Conservation (phyloP, 2,797 vertebrate species). For the Cynopterus sphinx region DNA sequence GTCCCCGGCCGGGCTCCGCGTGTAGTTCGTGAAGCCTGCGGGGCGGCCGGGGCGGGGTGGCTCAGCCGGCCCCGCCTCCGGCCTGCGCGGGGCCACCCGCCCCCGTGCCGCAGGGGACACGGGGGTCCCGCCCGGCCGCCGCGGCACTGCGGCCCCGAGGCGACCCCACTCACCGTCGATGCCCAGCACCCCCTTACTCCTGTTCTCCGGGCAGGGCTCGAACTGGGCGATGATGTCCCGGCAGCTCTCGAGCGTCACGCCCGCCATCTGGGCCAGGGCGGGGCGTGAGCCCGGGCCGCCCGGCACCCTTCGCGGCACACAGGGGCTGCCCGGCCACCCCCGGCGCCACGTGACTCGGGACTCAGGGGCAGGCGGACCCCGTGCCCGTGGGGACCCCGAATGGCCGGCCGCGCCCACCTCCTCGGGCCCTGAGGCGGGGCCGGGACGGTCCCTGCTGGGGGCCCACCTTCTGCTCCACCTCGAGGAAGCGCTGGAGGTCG, state of each 20-base stretch:
- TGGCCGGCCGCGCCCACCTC: neutral
- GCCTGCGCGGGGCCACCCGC: rapidly evolving
- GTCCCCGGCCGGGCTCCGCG: constrained; percentile 95
- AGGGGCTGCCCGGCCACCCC: neutral
- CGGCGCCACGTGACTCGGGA: neutral
- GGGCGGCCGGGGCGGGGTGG: rapidly evolving
- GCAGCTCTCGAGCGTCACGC: constrained; percentile 93
- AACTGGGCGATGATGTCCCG: constrained; percentile 94
- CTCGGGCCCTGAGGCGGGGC: neutral
- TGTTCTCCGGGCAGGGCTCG: constrained; percentile 96
- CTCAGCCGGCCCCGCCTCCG: rapidly evolving
- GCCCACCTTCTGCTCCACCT: constrained; percentile 95
- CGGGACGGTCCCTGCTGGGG: no score
- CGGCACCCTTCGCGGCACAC: rapidly evolving
- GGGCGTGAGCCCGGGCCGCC: neutral
- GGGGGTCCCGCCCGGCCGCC: neutral
- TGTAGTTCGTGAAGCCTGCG: constrained; percentile 97
- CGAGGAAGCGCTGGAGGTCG: constrained; percentile 92
- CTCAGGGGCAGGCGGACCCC: neutral
- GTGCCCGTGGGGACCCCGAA: no score
- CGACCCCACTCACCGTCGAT: constrained; percentile 93
- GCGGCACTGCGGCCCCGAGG: neutral
- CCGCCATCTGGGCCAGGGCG: constrained; percentile 89
- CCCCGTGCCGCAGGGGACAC: rapidly evolving
- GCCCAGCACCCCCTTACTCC: constrained; percentile 91